Evolutionary conservation across 1,140 invertebrate species (phyloP), one percentile per base, ranked within the genome.

Genomic region (Drosophila lacertosa): DNA sequence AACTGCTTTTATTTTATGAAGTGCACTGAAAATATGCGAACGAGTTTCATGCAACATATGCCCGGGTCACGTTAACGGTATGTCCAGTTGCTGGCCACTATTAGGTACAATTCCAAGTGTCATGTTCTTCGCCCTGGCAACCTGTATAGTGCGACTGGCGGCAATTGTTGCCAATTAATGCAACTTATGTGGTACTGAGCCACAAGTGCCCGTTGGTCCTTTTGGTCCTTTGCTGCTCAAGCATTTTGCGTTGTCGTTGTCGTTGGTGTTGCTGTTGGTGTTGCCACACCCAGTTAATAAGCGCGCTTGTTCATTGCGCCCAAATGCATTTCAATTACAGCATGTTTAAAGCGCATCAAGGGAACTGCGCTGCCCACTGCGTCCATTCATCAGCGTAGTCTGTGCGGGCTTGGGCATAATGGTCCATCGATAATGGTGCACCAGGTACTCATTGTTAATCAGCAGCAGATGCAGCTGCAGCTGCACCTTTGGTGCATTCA

Each of bases 321-420:
- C 74, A 88, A 88, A 77, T 88, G 82, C 82, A 88, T 82, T 86
- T 77, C 82, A 86, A 88, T 86, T 86, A 86, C 80, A 77, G 69
- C 82, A 75, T 82, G 82, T 86, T 86, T 86, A 81, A 86, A 62
- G 74, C 47, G 65, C 65, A 59, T 59, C 67, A 64, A 40, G 57
- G 33, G 45, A 57, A 39, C 44, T 58, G 22, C 42, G 18, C 55
- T 15, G 24, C 68, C 44, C 73, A 55, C 18, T 73, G 68, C 69
- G 51, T 44, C 64, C 78, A 82, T 77, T 82, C 79, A 67, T 77
- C 70, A 82, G 47, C 16, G 39, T 18, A 3, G 55, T 26, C 33
- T 11, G 40, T 26, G 53, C 20, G 66, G 24, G 10, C 32, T n/a
- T 26, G 47, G 47, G 20, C 39, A 62, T 45, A 51, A 50, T 15